phyloP scores from a whole-genome alignment of 2,888 invertebrate species.

The Epistrophe eligans region DNA sequence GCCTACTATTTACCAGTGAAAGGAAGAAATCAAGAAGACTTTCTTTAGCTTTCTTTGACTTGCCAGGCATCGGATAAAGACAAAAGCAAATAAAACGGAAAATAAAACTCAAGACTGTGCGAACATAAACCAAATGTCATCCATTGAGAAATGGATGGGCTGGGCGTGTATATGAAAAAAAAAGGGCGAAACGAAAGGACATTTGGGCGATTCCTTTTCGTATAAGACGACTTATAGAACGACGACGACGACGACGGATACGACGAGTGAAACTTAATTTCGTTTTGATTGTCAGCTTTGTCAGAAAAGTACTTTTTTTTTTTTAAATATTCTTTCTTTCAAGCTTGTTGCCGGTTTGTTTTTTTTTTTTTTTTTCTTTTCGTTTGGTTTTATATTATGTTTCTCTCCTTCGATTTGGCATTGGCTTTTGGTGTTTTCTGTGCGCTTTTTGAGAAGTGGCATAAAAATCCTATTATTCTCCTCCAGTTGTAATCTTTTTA shows the following conservation, averaged over 20 bases:
- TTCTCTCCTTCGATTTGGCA: conserved; percentile 60
- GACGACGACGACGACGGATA: conserved; percentile 2
- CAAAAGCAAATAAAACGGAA: conserved; percentile 61
- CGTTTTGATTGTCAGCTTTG: conserved; percentile 76
- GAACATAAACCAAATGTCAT: conserved; percentile 69
- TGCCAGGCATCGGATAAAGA: conserved; percentile 34
- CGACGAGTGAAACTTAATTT: conserved; percentile 75
- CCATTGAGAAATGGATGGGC: conserved; percentile 40
- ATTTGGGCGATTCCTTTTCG: conserved; percentile 31
- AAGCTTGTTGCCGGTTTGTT: conserved; percentile 14
- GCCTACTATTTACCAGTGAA: background rate
- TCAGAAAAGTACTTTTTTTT: conserved; percentile 42
- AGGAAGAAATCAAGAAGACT: background rate
- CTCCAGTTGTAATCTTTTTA: conserved; percentile 77
- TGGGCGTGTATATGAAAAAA: background rate
- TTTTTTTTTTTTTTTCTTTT: conserved; percentile 13
- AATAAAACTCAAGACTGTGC: conserved; percentile 68
- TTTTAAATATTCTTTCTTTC: conserved; percentile 5
- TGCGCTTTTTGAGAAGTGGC: conserved; percentile 63
- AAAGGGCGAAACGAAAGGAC: conserved; percentile 13
- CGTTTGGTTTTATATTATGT: conserved; percentile 21
- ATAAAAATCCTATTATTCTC: conserved; percentile 78
- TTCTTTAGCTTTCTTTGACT: background rate
- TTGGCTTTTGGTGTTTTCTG: conserved; percentile 51
- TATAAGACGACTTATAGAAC: conserved; percentile 34